Conservation (phyloP, 1,140 invertebrate genomes). For the Apolygus lucorum region DNA sequence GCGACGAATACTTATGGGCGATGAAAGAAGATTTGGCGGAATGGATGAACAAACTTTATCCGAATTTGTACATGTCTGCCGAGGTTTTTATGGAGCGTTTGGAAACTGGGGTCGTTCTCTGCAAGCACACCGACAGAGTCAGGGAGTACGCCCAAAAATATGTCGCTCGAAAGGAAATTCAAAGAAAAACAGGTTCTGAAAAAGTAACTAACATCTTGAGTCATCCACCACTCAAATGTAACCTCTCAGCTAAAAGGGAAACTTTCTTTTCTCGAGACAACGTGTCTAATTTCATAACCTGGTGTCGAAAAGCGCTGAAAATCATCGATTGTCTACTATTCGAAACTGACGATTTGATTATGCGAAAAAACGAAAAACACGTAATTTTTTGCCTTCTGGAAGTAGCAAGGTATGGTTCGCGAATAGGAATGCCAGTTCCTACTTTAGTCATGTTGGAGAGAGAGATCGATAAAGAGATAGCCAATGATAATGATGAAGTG, state of each 20-base stretch:
- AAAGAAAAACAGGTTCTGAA: slow-evolving; percentile 37
- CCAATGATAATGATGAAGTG: slow-evolving; percentile 40
- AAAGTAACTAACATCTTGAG: slow-evolving; percentile 56
- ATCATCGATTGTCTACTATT: slow-evolving; percentile 87
- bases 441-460: slow-evolving; percentile 91
- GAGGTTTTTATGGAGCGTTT: slow-evolving; percentile 88
- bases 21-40: slow-evolving; percentile 84
- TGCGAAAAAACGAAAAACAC: slow-evolving; percentile 92
- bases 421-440: slow-evolving; percentile 82
- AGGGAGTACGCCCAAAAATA: slow-evolving; percentile 66
- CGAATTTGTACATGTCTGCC: slow-evolving; percentile 78
- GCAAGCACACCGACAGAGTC: slow-evolving; percentile 90
- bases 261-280: slow-evolving; percentile 95
- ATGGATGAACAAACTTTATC: slow-evolving; percentile 75
- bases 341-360: slow-evolving; percentile 91
- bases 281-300: slow-evolving; percentile 90
- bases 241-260: slow-evolving; percentile 68
- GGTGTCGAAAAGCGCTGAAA: slow-evolving; percentile 70
- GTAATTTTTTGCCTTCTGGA: slow-evolving; percentile 88
- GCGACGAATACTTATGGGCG: slow-evolving; percentile 84
- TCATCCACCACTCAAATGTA: slow-evolving; percentile 53
- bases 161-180: slow-evolving; percentile 46
- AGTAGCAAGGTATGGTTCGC: slow-evolving; percentile 63
- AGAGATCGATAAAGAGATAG: slow-evolving; percentile 82
- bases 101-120: slow-evolving; percentile 86